Percentiles rank a stretch among this genome's conserved stretches.
Evolutionary conservation across 2,888 invertebrate species (phyloP).

Genomic region (Smittia aterrima): DNA sequence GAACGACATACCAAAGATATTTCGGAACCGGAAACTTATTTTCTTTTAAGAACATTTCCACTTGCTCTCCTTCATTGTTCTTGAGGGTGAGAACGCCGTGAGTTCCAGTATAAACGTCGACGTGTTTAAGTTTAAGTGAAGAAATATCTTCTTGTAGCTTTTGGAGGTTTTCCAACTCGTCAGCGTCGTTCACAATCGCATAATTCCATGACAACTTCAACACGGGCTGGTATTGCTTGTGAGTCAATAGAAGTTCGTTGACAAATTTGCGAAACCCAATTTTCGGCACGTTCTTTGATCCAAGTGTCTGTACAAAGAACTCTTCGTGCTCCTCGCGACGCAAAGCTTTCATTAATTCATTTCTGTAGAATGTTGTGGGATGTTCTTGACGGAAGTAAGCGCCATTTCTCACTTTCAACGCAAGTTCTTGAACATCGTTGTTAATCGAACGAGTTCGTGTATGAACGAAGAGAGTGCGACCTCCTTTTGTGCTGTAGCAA

Average conservation of each 20-base stretch:
- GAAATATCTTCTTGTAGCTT: conserved; percentile 46
- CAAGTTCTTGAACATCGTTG: conserved; percentile 36
- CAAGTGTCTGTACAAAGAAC: conserved; percentile 44
- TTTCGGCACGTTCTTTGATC: conserved; percentile 44
- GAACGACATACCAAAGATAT: conserved; percentile 47
- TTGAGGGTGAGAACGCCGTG: conserved; percentile 45
- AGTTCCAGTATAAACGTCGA: conserved; percentile 47
- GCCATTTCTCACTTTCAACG: conserved; percentile 43
- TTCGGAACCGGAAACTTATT: conserved; percentile 47
- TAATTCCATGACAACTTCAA: conserved; percentile 48
- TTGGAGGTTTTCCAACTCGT: conserved; percentile 44
- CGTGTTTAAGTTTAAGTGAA: conserved; percentile 43
- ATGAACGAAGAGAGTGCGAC: conserved; percentile 47
- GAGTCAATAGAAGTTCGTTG: conserved; percentile 45
- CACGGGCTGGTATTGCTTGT: conserved; percentile 45
- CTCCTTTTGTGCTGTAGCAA: conserved; percentile 46
- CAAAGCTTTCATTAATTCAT: conserved; percentile 46
- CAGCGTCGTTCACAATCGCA: conserved; percentile 45
- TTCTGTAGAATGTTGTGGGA: conserved; percentile 46
- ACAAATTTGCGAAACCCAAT: conserved; percentile 45
- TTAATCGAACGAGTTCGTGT: conserved; percentile 30
- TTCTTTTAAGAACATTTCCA: conserved; percentile 45
- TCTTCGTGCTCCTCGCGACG: conserved; percentile 46
- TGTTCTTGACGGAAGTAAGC: conserved; percentile 45
- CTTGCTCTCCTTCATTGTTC: conserved; percentile 44